phyloP scores from a whole-genome alignment of 2,888 invertebrate genomes.

The Tuta absoluta region DNA sequence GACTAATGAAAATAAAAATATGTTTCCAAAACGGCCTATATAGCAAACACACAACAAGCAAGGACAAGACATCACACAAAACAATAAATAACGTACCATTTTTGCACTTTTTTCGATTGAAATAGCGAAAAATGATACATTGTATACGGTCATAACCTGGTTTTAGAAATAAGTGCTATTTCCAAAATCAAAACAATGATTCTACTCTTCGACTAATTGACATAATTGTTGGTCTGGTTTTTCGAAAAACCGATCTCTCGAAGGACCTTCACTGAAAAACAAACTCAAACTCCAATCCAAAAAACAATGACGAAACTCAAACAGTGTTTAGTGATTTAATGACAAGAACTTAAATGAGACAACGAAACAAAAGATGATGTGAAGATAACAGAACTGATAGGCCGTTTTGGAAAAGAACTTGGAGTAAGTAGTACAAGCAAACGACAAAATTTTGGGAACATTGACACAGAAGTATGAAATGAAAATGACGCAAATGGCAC shows the following conservation, averaged over 20 bases:
- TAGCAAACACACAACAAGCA: slow-evolving; percentile 80
- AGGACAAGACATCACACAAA: slow-evolving; percentile 74
- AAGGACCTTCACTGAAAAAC: slow-evolving; percentile 75
- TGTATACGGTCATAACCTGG: slow-evolving; percentile 60
- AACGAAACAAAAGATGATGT: slow-evolving; percentile 68
- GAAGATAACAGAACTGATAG: slow-evolving; percentile 74
- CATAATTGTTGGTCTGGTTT: slow-evolving; percentile 63
- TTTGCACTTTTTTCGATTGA: slow-evolving; percentile 54
- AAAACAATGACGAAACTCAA: slow-evolving; percentile 52
- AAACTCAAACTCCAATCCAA: slow-evolving; percentile 50
- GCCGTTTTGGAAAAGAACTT: slow-evolving; percentile 81
- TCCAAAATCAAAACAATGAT: slow-evolving; percentile 66
- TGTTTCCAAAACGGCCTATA: slow-evolving; percentile 81
- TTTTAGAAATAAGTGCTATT: slow-evolving; percentile 64
- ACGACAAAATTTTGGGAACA: slow-evolving; percentile 65
- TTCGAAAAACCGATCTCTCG: slow-evolving; percentile 81
- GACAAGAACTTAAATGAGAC: slow-evolving; percentile 67
- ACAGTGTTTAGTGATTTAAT: slow-evolving; percentile 65
- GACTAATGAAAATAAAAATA: slow-evolving; percentile 54
- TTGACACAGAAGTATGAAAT: slow-evolving; percentile 64
- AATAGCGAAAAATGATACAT: slow-evolving; percentile 68
- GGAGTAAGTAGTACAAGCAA: slow-evolving; percentile 71
- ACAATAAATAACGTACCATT: slow-evolving; percentile 62
- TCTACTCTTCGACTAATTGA: slow-evolving; percentile 58
- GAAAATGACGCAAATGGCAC: slow-evolving; percentile 62